Evolutionary conservation across 2,888 invertebrate genomes (phyloP).

Genomic region (Physocephala rufipes): DNA sequence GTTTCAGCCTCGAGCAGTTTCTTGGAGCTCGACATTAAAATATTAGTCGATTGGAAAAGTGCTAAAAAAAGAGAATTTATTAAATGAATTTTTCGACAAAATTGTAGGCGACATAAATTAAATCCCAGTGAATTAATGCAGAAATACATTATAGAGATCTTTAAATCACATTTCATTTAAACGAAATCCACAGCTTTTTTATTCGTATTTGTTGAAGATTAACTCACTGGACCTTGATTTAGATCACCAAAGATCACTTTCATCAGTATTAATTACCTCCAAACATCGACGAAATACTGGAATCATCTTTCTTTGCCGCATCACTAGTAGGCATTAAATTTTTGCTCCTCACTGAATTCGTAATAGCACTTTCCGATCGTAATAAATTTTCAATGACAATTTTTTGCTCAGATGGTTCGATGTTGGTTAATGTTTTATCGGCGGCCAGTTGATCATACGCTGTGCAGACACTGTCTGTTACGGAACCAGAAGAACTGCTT

Average conservation of each 20-base stretch:
- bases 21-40: constrained; percentile 63
- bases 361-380: constrained; percentile 29
- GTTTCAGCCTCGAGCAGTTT: constrained; percentile 55
- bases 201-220: too few relatives aligned
- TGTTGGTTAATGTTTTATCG: constrained; percentile 40
- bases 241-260: too few relatives aligned
- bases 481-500: constrained; percentile 72
- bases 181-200: too few relatives aligned
- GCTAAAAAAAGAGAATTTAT: constrained; percentile 53
- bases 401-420: constrained; percentile 36
- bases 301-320: constrained; percentile 52
- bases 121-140: too few relatives aligned
- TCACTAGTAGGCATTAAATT: not conserved
- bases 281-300: constrained; percentile 62
- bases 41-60: constrained; percentile 67
- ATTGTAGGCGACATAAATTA: too few relatives aligned
- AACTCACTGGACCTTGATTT: too few relatives aligned
- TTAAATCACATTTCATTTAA: too few relatives aligned
- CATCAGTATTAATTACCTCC: constrained; percentile 63
- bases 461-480: constrained; percentile 72
- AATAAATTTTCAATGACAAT: constrained; percentile 42
- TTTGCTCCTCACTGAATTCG: constrained; percentile 13
- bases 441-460: constrained; percentile 67
- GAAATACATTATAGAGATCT: too few relatives aligned
- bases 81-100: not conserved